Base-by-base conservation (phyloP, 2,888 invertebrate genomes). In the Noctuana brunneofusca region DNA sequence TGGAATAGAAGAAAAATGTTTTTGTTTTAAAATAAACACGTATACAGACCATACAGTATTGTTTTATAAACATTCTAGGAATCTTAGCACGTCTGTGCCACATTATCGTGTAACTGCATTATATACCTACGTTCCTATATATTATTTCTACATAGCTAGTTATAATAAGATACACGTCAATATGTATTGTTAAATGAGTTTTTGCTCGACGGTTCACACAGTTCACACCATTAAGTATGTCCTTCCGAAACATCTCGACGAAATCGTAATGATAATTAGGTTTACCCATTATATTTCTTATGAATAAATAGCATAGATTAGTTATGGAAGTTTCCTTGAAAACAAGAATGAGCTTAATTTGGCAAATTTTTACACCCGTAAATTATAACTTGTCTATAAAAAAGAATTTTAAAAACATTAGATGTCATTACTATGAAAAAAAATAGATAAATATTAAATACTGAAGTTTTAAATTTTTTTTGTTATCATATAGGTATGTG, bases 161-260 rank as follows among this genome's bases (percentile, higher is more conserved):
- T 30, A 38, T 35, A 58, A 46, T 53, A 52, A 43, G 59, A 53
- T 53, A 32, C 52, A 53, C 59, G 59, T 60, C 54, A 48, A 48
- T 54, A 54, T 46, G 30, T 54, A 54, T 60, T 60, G 59, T 59
- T 43, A 46, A 48, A 48, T 16, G 32, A 4, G 60, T 60, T 60
- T 54, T 60, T 60, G 49, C 48, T 53, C 35, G 32, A 60, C 53
- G 60, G 24, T 46, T 60, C 53, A 32, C 24, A 60, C 60, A 60
- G 46, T 54, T 54, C 59, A 46, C 49, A 53, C 32, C 32, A 46
- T 43, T 48, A 18, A 12, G 24, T 50, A 24, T 48, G 53, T 52
- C 52, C 43, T 53, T 54, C 32, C 18, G 22, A 54, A 60, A 54
- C 14, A 54, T 54, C 46, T 48, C 53, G 32, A 24, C 35, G 46